A percentile compares a stretch with the other conserved stretches of the same genome.
Conservation (phyloP, 2,797 vertebrate species). For the Morelia viridis region DNA sequence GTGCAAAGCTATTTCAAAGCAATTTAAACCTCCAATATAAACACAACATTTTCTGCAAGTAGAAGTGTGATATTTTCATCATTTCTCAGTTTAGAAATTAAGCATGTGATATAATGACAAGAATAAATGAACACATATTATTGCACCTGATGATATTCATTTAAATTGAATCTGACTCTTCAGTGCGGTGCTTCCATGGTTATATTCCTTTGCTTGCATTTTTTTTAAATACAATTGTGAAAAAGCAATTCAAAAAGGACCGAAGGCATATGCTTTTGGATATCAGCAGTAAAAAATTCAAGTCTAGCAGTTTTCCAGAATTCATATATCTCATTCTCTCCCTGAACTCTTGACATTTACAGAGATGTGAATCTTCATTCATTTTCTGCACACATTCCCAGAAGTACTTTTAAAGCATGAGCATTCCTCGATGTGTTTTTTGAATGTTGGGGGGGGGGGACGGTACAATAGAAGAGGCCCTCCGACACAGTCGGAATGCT, state of each 20-base stretch:
- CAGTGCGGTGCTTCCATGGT: background rate
- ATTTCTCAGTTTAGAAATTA: background rate
- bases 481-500: background rate
- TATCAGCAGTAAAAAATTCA: background rate
- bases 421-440: background rate
- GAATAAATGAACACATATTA: background rate
- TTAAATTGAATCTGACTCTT: background rate
- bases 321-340: background rate
- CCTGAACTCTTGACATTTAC: background rate
- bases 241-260: background rate
- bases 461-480: background rate
- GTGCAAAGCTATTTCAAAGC: background rate
- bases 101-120: background rate
- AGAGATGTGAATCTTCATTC: background rate
- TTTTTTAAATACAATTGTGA: background rate
- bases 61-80: background rate
- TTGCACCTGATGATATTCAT: background rate
- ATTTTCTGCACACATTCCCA: background rate
- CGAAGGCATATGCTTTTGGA: background rate
- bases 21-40: background rate
- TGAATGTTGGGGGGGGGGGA: background rate
- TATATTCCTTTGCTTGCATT: background rate
- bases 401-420: background rate
- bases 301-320: background rate
- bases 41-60: background rate